These are phyloP conservation scores for Chirona hameri DNA, from an alignment of 2,888 invertebrate species.

Conservation along the genomic window DNA sequence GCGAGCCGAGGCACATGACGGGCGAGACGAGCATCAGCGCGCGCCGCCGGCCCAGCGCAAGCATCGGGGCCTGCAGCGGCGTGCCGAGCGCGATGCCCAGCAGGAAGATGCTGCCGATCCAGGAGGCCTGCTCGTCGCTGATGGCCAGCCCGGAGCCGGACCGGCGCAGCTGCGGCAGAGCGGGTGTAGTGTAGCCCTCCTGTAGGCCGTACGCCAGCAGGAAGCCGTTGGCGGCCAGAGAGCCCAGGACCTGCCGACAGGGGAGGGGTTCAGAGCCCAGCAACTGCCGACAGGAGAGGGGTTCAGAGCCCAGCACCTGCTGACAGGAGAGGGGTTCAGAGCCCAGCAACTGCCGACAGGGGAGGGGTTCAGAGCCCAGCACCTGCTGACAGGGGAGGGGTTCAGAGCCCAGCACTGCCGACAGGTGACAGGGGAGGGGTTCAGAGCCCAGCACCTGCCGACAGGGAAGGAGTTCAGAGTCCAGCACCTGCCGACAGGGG, in stretches of 20 bases:
- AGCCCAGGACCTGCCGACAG: conserved; percentile 52
- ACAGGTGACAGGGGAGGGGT: too few species aligned
- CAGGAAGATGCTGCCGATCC: conserved; percentile 29
- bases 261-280: too few species aligned
- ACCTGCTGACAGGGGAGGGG: too few species aligned
- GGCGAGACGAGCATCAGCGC: conserved; percentile 26
- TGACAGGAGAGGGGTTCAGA: too few species aligned
- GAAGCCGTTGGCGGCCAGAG: conserved; percentile 70
- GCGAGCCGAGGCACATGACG: not conserved
- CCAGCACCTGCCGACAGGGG: too few species aligned
- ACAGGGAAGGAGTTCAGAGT: too few species aligned
- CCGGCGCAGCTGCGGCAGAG: conserved; percentile 41
- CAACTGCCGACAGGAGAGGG: too few species aligned
- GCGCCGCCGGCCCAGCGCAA: conserved; percentile 9
- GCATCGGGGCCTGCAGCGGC: conserved; percentile 9
- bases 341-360: too few species aligned
- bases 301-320: too few species aligned
- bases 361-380: too few species aligned
- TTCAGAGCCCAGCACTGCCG: too few species aligned
- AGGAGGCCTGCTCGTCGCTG: conserved; percentile 22
- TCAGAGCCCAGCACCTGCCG: too few species aligned
- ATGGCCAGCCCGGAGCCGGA: not conserved
- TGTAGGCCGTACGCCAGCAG: conserved; percentile 74
- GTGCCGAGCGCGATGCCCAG: conserved; percentile 26
- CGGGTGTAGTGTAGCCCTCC: conserved; percentile 77